Percentiles rank a stretch among this genome's conserved stretches.
Conservation (phyloP, 2,888 invertebrate species). For the Apomyelois bistriatella region DNA sequence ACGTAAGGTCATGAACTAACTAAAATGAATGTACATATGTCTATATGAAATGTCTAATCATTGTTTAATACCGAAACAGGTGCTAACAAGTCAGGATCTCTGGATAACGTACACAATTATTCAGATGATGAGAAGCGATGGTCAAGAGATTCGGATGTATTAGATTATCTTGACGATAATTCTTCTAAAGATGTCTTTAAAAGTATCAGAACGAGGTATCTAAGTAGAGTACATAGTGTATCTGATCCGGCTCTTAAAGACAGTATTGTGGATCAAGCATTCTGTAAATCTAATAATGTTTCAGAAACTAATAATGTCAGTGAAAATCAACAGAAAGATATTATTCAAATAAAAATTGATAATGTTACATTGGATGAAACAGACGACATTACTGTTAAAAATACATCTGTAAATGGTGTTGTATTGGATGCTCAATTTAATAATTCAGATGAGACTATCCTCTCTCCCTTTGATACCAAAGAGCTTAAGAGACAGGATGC, state of each 20-base stretch:
- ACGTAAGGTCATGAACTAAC: constrained; percentile 47
- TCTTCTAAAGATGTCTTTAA: constrained; percentile 63
- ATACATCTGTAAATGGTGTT: constrained; percentile 28
- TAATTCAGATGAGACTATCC: constrained; percentile 31
- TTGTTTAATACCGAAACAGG: constrained; percentile 67
- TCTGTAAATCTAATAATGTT: constrained; percentile 44
- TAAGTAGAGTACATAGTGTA: constrained; percentile 65
- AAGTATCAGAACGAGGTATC: constrained; percentile 63
- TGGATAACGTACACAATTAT: constrained; percentile 55
- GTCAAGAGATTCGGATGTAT: constrained; percentile 44
- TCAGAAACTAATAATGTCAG: constrained; percentile 29
- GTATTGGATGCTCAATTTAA: constrained; percentile 24
- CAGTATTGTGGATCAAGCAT: constrained; percentile 61
- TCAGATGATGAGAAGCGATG: constrained; percentile 50
- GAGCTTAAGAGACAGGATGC: constrained; percentile 58
- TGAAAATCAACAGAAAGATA: constrained; percentile 24
- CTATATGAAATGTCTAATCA: constrained; percentile 54
- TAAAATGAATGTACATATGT: constrained; percentile 37
- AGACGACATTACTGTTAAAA: constrained; percentile 41
- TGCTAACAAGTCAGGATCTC: constrained; percentile 64
- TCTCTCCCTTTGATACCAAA: constrained; percentile 45
- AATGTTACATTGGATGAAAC: constrained; percentile 64
- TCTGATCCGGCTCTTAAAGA: constrained; percentile 51
- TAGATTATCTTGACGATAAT: constrained; percentile 54
- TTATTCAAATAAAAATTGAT: constrained; percentile 45